These are phyloP conservation scores for Catharus ustulatus DNA, from an alignment of 2,797 vertebrate genomes.

Conservation along the genomic window DNA sequence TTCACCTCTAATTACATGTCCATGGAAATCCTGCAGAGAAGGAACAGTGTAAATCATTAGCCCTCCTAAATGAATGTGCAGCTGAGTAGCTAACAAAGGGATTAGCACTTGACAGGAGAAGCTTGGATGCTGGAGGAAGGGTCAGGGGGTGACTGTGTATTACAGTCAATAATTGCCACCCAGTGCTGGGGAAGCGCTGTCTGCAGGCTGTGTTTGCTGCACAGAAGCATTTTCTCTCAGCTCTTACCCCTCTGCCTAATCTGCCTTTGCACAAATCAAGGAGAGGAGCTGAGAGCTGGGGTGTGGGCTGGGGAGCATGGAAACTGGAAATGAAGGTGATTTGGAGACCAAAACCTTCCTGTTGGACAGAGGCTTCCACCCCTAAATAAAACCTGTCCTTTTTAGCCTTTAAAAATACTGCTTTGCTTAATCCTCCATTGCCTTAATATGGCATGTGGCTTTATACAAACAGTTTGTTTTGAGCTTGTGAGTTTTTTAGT, in stretches of 20 bases:
- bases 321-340: neutral
- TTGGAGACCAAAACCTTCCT: neutral
- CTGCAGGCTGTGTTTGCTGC: neutral
- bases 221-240: neutral
- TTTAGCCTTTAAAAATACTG: neutral
- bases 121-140: neutral
- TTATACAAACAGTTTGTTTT: neutral
- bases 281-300: neutral
- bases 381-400: neutral
- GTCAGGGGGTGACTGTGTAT: slow-evolving; percentile 20
- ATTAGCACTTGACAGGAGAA: slow-evolving; percentile 68
- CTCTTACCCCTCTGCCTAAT: neutral
- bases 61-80: slow-evolving; percentile 66
- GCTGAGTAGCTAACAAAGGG: slow-evolving; percentile 69
- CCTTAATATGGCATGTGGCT: neutral
- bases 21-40: slow-evolving; percentile 61
- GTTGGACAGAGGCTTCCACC: neutral
- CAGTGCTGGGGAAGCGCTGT: neutral
- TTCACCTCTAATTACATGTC: slow-evolving; percentile 76
- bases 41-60: slow-evolving; percentile 71
- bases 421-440: neutral
- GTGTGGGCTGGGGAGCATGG: fast-evolving
- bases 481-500: neutral
- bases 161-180: slow-evolving; percentile 61
- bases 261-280: neutral